Evolutionary conservation across 2,888 invertebrate species (phyloP).

Genomic region (Osedax frankpressi): DNA sequence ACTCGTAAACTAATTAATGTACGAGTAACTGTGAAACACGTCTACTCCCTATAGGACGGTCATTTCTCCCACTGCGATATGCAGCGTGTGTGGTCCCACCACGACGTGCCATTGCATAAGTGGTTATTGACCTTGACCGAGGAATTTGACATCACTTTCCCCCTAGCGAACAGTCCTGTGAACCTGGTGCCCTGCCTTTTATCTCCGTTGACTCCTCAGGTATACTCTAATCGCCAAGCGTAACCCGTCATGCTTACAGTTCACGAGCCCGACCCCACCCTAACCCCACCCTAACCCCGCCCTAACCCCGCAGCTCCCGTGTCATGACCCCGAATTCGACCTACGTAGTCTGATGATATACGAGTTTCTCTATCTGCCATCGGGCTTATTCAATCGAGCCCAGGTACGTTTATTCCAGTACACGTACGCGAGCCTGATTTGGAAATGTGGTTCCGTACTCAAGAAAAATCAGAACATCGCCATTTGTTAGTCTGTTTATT

Average conservation of each 20-base stretch:
- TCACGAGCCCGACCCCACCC: too few relatives aligned
- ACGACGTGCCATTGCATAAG: conserved; percentile 32
- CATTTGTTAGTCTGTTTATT: too few relatives aligned
- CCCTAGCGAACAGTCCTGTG: conserved; percentile 31
- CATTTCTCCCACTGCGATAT: conserved; percentile 34
- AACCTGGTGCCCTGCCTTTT: conserved; percentile 41
- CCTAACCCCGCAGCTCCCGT: too few relatives aligned
- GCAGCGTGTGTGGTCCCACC: conserved; percentile 34
- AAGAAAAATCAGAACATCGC: conserved; percentile 40
- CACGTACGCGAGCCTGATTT: conserved; percentile 35
- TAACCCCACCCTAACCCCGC: too few relatives aligned
- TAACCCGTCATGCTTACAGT: too few relatives aligned
- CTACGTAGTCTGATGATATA: conserved; percentile 38
- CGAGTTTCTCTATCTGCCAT: conserved; percentile 44
- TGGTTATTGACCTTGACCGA: conserved; percentile 43
- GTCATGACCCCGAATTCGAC: too few relatives aligned
- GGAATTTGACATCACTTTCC: conserved; percentile 43
- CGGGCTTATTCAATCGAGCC: conserved; percentile 45
- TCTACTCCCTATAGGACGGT: conserved; percentile 34
- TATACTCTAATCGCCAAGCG: not conserved
- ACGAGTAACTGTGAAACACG: too few relatives aligned
- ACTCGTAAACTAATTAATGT: too few relatives aligned
- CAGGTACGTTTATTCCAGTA: conserved; percentile 41
- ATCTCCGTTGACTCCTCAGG: conserved; percentile 32
- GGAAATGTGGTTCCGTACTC: conserved; percentile 41